phyloP scores from a whole-genome alignment of 2,888 invertebrate species.

The Biston stratarius region DNA sequence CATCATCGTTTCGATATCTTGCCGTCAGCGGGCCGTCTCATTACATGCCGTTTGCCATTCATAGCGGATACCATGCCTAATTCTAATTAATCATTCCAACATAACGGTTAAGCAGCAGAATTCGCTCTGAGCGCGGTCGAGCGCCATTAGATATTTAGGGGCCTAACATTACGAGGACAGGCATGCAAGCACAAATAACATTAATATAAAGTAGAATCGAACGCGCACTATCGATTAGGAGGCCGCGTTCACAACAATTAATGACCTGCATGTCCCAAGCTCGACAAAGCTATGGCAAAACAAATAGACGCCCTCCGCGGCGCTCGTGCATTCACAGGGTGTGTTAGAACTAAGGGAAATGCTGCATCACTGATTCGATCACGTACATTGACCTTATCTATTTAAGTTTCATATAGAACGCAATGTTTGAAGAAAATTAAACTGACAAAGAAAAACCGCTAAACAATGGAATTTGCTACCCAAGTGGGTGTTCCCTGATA shows the following conservation, averaged over 20 bases:
- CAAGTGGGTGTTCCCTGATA: no score
- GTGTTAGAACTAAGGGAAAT: constrained; percentile 48
- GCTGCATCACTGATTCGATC: neutral
- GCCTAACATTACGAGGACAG: constrained; percentile 52
- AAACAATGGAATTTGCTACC: no score
- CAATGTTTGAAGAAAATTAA: no score
- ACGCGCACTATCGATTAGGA: constrained; percentile 85
- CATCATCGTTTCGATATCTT: constrained; percentile 15
- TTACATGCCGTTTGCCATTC: constrained; percentile 25
- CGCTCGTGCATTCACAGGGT: constrained; percentile 70
- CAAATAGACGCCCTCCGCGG: constrained; percentile 82
- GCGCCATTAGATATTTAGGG: constrained; percentile 59
- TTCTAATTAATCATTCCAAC: constrained; percentile 42
- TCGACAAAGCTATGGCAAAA: constrained; percentile 85
- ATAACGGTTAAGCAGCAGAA: constrained; percentile 44
- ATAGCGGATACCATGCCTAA: constrained; percentile 24
- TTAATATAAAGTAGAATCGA: constrained; percentile 87
- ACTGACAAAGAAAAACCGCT: no score
- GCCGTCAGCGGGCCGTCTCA: constrained; percentile 15
- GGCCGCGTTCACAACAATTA: constrained; percentile 85
- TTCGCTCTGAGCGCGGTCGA: constrained; percentile 34
- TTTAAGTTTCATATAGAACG: no score
- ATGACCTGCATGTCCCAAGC: constrained; percentile 86
- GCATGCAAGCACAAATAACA: constrained; percentile 82
- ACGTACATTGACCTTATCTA: neutral